Evolutionary conservation across 2,888 invertebrate species (phyloP), one percentile per base, ranked within the genome.

Genomic region (Callyntrura guangdongensis): DNA sequence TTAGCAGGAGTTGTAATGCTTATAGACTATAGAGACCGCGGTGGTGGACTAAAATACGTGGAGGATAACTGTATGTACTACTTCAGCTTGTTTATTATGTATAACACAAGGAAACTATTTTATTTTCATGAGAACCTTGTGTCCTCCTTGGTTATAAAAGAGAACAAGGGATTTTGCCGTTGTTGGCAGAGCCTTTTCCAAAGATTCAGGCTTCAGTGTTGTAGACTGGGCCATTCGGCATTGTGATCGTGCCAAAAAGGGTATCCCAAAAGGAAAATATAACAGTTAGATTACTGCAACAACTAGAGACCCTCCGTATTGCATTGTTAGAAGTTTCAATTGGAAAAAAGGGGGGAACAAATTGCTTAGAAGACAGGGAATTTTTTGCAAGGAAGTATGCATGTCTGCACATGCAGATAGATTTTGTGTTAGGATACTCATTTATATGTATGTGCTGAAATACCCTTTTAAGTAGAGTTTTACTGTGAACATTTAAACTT

Each of bases 91-190:
- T 9, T 36, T 72, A 72, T 72, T 72, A 45, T 45, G 17, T n/a
- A 36, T 45, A 17, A 12, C 45, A 47, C 17, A 72, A 72, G 72
- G 72, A 72, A 47, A 72, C 45, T 47, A 8, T n/a, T 45, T 72
- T 72, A 47, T 72, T 72, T 17, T 47, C 72, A 72, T 72, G 22
- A 17, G 47, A 17, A 64, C 53, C 53, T 64, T 22, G 8, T 64
- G 9, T 6, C 22, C 25, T 22, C 22, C 22, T 8, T 22, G 11
- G 6, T 6, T 11, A 22, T 0, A 17, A 64, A 11, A 9, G 8
- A 25, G 11, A 22, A 0, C 6, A 22, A 1, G 20, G 6, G 9
- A 3, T 36, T 69, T 36, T 36, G 14, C 67, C n/a, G 12, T 69
- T 36, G 36, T 69, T 69, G 67, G 67, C 45, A 36, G 45, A 36